These are phyloP conservation scores for Geodia barretti DNA, from an alignment of 37 sponge, comb jelly and placozoan species.

Conservation along the genomic window DNA sequence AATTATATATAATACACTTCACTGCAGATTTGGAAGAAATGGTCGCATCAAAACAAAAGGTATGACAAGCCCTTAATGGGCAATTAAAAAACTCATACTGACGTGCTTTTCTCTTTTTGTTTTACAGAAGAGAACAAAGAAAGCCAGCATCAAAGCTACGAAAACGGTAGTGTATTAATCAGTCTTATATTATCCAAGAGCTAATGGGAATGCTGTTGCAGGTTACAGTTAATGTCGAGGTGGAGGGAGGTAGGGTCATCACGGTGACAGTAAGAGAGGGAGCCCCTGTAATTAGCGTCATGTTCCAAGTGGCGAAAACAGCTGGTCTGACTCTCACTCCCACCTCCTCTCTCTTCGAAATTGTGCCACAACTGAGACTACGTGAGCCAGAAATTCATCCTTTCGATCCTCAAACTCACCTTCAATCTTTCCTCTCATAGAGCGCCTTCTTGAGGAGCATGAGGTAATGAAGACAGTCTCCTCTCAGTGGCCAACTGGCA, in stretches of 20 bases:
- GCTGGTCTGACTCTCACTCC: constrained; percentile 17
- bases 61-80: too few relatives aligned
- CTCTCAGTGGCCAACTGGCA: constrained; percentile 51
- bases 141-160: background rate
- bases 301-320: constrained; percentile 38
- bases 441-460: constrained; percentile 72
- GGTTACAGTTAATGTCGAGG: constrained; percentile 24
- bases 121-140: background rate
- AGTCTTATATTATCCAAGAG: background rate
- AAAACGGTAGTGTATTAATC: background rate
- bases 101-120: too few relatives aligned
- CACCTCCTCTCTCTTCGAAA: constrained; percentile 59
- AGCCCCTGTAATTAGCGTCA: constrained; percentile 49
- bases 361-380: constrained; percentile 36
- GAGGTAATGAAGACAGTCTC: constrained; percentile 36
- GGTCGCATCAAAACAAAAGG: background rate
- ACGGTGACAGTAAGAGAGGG: constrained; percentile 46
- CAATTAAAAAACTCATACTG: too few relatives aligned
- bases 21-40: background rate
- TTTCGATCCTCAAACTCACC: background rate
- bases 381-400: constrained; percentile 26
- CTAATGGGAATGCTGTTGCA: too few relatives aligned
- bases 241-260: constrained; percentile 7
- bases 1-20: background rate
- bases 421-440: too few relatives aligned